phyloP scores from a whole-genome alignment of 2,113 vertebrate genomes.

The human region DNA sequence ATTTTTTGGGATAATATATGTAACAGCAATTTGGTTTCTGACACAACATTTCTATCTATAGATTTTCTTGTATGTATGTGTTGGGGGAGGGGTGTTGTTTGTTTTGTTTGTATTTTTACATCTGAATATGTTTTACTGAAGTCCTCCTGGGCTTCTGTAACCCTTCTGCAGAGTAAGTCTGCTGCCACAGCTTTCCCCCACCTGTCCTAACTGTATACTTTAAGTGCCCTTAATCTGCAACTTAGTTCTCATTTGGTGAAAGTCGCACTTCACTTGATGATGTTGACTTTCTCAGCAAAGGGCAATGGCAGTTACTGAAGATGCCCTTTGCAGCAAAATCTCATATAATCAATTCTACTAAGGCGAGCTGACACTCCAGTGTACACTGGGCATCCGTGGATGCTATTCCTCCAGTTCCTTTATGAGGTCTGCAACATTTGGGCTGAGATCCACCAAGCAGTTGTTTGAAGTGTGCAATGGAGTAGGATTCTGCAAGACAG shows the following conservation, averaged over 20 bases:
- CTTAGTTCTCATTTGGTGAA: slow-evolving; percentile 86
- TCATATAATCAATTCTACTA: slow-evolving; percentile 80
- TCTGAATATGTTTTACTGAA: slow-evolving; percentile 49
- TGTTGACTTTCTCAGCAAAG: slow-evolving; percentile 86
- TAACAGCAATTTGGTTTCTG: background rate
- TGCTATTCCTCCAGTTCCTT: slow-evolving; percentile 77
- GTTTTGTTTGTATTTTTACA: background rate
- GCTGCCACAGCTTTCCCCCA: slow-evolving; percentile 71
- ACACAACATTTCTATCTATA: background rate
- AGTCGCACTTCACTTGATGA: slow-evolving; percentile 86
- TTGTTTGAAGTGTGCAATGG: background rate
- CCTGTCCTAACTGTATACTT: slow-evolving; percentile 81
- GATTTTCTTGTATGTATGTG: background rate
- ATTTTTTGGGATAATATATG: background rate
- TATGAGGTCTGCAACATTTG: background rate
- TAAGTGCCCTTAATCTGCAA: slow-evolving; percentile 86
- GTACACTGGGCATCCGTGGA: slow-evolving; percentile 72
- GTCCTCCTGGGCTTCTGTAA: slow-evolving; percentile 49
- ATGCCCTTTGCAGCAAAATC: slow-evolving; percentile 72
- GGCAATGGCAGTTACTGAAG: slow-evolving; percentile 78
- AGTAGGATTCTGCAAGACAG: background rate
- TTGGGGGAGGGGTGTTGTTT: background rate
- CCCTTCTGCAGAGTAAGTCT: slow-evolving; percentile 64
- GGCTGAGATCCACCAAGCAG: background rate
- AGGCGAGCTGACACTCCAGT: slow-evolving; percentile 75